Evolutionary conservation across 2,797 vertebrate species (phyloP), one percentile per base, ranked within the genome.

Genomic region (Pelodytes ibericus): DNA sequence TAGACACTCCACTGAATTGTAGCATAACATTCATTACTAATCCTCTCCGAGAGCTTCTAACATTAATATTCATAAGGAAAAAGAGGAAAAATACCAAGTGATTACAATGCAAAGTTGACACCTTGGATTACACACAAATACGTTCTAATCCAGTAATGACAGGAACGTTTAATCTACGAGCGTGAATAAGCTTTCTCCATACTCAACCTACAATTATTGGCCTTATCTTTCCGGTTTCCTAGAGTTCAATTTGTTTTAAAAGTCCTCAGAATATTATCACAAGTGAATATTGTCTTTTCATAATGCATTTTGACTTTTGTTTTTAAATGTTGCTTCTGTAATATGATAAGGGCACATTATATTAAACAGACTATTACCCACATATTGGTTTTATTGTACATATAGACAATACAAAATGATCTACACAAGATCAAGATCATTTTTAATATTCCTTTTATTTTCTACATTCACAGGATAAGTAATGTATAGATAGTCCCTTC

Each of bases 141-240:
- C 15, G 9, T 27, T 39, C 26, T 74, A 74, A 74, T 74, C 26
- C 62, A 8, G 15, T 25, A 58, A 57, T 74, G 72, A 74, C 53
- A 66, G 49, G 29, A 8, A 29, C 39, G 49, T 49, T 57, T 10
- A 64, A 57, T 53, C 72, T 66, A 20, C 39, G 30, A 31, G 59
- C 25, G 11, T 20, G 16, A 39, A 65, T 41, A 72, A 26, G 51
- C 30, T 44, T 4, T 58, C 15, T 33, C 33, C 36, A 13, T 56
- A 30, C 2, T 4, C 29, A 73, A 20, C 24, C 30, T 64, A 51
- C 41, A 63, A 53, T 51, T 62, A 73, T 39, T 24, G 56, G 60
- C 47, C n/a, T 18, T 16, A 56, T 26, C 18, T 66, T 73, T 26
- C 51, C 44, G 1, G 16, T 18, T 18, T 47, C 16, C 16, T 2